Base-by-base conservation (phyloP, 2,888 invertebrate species). In the Acleris laterana region DNA sequence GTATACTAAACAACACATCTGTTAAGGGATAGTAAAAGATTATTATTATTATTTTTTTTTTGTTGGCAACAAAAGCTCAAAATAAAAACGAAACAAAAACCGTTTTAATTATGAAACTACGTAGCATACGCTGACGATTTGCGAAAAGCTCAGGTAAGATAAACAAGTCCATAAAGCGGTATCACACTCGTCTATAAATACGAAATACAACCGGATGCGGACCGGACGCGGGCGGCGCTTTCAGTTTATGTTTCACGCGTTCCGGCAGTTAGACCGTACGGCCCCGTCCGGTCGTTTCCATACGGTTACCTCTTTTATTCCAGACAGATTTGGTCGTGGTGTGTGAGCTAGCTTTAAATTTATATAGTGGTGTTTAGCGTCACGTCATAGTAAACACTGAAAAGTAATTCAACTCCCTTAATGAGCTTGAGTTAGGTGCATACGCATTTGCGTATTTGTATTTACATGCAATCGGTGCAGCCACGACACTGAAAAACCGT, bases 171-270 rank as follows among this genome's bases (percentile, higher is more conserved):
- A 66, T 66, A 46, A 65, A 56, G 61, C 51, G 46, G 51, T 57
- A 66, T 66, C 56, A 46, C 50, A 64, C 62, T 55, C 65, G 66
- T 57, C 57, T 62, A 66, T 66, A 66, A 66, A 66, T 62, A 62
- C 61, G 61, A 57, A 57, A 66, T 62, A 66, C 71, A 66, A 68
- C 67, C 70, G 70, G 71, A 69, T 57, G 32, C 62, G 52, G 62
- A 28, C 70, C 71, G 72, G 74, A 74, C 51, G 72, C 72, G 65
- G 67, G 38, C 68, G 69, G 70, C 63, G 71, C 68, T 70, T 69
- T 71, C 70, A 71, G 71, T 74, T 72, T 74, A 72, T 70, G 72
- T 69, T 60, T 57, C 68, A 62, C 63, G 62, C 63, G 71, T 69
- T 71, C 71, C 71, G 73, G 72, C 69, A 70, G 66, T 66, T 66